Base-by-base conservation (phyloP, 2,797 vertebrate genomes). In the Aphelocoma californica region DNA sequence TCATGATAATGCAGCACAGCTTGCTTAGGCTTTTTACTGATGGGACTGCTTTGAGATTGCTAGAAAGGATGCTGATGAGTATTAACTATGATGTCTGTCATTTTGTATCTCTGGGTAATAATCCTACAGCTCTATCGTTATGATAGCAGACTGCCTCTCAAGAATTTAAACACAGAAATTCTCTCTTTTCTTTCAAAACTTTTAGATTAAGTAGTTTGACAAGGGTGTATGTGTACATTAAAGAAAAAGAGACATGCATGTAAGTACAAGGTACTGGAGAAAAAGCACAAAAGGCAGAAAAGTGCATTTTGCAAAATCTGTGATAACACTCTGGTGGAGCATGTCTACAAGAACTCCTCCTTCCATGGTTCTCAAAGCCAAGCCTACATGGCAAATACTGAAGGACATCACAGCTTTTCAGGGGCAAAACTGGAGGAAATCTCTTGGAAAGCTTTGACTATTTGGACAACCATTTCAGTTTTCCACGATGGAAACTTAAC, bases 31-130 rank as follows among this genome's bases (percentile, higher is more conserved):
- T 90, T 94, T 95, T 85, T 91, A 95, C 51, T 93, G 81, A 89
- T 81, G 65, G 74, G 57, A 80, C 90, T 92, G 29, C 67, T 92
- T 65, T 81, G 86, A 87, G 84, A 89, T 71, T 62, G 69, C 65
- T 69, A 82, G 66, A 77, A 91, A 92, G 67, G 88, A 87, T 89
- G 83, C 75, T 92, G 93, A 95, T 93, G 83, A 92, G 88, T 89
- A 94, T 94, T 96, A 95, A 91, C 75, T 72, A 78, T 36, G 71
- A 93, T 92, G 74, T 58, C 86, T 95, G 84, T 87, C 94, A 93
- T 89, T 94, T 66, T 93, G 16, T 58, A 87, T 87, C 80, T 89
- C 78, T 62, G 44, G 42, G 44, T 81, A 95, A 77, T 87, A 95
- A 82, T 82, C 64, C 64, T 74, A 90, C 47, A 85, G 78, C 51